phyloP scores from a whole-genome alignment of 2,888 invertebrate species.

The Julus scanicus region DNA sequence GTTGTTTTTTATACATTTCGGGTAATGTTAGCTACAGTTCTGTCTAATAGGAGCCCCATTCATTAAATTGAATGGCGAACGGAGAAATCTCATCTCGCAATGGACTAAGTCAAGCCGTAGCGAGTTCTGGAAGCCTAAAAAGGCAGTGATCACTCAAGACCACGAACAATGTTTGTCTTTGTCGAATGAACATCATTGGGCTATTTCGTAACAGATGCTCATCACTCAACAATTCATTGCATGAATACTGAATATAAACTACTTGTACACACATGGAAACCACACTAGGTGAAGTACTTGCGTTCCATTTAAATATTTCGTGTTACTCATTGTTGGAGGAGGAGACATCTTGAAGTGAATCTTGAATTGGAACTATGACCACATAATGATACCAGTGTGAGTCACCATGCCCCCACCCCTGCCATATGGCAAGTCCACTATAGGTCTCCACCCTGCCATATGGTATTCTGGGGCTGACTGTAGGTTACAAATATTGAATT shows the following conservation, averaged over 20 bases:
- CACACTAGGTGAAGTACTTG: neutral
- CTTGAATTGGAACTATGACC: neutral
- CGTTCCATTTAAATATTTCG: neutral
- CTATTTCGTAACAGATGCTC: conserved; percentile 20
- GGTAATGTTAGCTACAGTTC: conserved; percentile 43
- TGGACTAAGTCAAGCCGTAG: neutral
- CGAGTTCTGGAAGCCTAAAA: neutral
- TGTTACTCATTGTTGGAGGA: neutral
- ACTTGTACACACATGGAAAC: neutral
- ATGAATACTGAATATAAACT: conserved; percentile 17
- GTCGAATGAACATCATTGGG: neutral
- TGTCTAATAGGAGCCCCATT: conserved; percentile 36
- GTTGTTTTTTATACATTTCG: conserved; percentile 40
- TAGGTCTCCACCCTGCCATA: no score
- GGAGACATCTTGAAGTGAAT: neutral
- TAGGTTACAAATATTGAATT: no score
- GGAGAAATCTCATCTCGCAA: conserved; percentile 34
- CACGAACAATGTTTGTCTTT: neutral
- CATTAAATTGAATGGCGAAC: conserved; percentile 43
- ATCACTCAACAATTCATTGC: neutral
- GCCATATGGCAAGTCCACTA: no score
- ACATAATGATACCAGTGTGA: no score
- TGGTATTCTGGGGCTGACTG: no score
- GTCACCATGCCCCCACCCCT: no score
- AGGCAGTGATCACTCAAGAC: neutral